Conservation (phyloP, 2,888 invertebrate species). For the Rhimphoctona megacephalus region DNA sequence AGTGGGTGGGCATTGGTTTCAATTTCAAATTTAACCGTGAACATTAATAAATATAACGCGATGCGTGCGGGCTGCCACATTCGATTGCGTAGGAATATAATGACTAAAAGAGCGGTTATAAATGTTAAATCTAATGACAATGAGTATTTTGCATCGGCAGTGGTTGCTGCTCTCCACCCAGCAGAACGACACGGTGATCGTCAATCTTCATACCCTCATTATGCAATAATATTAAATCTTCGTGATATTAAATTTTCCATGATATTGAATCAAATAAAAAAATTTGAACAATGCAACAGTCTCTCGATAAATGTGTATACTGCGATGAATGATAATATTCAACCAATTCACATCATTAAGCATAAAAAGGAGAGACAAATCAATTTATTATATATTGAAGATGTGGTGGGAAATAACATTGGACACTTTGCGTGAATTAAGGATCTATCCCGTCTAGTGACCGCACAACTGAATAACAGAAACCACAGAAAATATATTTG, state of each 20-base stretch:
- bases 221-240: too few species aligned
- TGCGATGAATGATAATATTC: too few species aligned
- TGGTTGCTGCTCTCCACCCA: constrained; percentile 50
- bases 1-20: background rate
- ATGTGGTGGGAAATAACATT: background rate
- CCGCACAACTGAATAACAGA: background rate
- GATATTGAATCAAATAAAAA: too few species aligned
- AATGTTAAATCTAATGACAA: constrained; percentile 38
- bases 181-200: background rate
- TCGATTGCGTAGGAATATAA: background rate
- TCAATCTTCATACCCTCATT: too few species aligned
- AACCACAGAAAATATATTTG: too few species aligned
- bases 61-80: background rate
- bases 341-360: too few species aligned
- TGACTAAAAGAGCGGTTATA: background rate
- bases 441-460: background rate
- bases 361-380: too few species aligned
- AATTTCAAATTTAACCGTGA: background rate
- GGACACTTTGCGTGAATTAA: background rate
- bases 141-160: constrained; percentile 43
- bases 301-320: too few species aligned
- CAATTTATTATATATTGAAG: too few species aligned
- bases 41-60: background rate
- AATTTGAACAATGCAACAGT: too few species aligned
- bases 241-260: too few species aligned